phyloP scores from a whole-genome alignment of 2,113 vertebrate species.

The Pluvialis apricaria region DNA sequence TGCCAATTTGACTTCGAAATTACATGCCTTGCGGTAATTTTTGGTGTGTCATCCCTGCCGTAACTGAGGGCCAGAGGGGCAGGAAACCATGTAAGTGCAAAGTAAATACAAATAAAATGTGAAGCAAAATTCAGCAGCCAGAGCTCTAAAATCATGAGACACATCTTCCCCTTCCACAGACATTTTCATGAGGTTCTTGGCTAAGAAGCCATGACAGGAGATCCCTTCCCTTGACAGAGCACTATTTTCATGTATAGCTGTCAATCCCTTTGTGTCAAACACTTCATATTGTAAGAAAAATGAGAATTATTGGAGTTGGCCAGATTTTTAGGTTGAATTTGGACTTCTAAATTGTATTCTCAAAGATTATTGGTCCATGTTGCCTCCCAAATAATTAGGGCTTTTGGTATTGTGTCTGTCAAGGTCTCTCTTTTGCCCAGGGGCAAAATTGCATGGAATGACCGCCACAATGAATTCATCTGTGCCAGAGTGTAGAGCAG shows the following conservation, averaged over 20 bases:
- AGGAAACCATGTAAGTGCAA: background rate
- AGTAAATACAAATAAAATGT: background rate
- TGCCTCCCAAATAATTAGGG: background rate
- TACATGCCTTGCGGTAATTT: background rate
- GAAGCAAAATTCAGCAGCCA: background rate
- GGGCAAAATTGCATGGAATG: background rate
- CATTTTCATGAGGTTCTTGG: background rate
- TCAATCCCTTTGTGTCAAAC: background rate
- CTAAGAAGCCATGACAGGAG: background rate
- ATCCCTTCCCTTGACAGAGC: background rate
- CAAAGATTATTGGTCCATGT: background rate
- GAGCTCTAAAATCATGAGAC: background rate
- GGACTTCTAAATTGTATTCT: background rate
- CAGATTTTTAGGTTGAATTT: background rate
- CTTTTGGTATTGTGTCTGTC: background rate
- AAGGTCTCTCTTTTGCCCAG: background rate
- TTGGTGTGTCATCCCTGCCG: background rate
- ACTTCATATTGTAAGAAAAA: background rate
- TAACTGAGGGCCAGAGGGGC: background rate
- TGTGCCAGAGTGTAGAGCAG: background rate
- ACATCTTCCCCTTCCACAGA: background rate
- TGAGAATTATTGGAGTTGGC: background rate
- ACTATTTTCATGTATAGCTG: background rate
- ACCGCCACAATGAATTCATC: accelerated
- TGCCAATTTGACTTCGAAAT: background rate